Conservation (phyloP, 2,888 invertebrate genomes). For the Rhamnusium bicolor region DNA sequence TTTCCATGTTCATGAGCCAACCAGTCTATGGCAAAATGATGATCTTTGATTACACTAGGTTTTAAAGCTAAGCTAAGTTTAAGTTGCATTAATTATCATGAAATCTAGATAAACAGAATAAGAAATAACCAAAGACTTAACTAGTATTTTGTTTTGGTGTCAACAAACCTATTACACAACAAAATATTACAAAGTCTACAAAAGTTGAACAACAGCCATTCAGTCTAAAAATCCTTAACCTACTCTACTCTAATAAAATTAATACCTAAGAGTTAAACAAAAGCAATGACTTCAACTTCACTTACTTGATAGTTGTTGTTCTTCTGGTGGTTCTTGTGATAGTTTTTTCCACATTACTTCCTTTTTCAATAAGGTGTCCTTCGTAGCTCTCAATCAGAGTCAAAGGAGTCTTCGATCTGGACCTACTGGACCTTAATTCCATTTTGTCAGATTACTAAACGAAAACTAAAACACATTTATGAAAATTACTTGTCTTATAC, state of each 20-base stretch:
- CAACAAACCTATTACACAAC: not conserved
- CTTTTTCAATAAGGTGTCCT: slow-evolving; percentile 70
- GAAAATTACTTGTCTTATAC: slow-evolving; percentile 27
- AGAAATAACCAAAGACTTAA: not conserved
- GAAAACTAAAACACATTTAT: slow-evolving; percentile 33
- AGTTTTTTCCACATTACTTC: slow-evolving; percentile 59
- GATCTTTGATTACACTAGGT: no score
- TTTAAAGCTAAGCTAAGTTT: no score
- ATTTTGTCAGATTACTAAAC: slow-evolving; percentile 51
- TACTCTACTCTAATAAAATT: not conserved
- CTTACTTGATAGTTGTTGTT: slow-evolving; percentile 74
- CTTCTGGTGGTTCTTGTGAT: slow-evolving; percentile 62
- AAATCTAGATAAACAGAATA: not conserved
- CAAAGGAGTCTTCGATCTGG: slow-evolving; percentile 81
- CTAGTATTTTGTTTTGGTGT: not conserved
- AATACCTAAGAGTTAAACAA: not conserved
- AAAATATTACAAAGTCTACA: not conserved
- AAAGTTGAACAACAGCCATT: not conserved
- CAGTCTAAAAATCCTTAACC: slow-evolving; percentile 9
- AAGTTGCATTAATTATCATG: no score
- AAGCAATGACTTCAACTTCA: not conserved
- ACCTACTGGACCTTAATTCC: slow-evolving; percentile 78
- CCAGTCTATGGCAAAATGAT: no score
- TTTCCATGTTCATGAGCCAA: no score
- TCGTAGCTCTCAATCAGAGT: slow-evolving; percentile 75